Conservation (phyloP, 1,140 invertebrate species). For the Sitobion miscanthi region DNA sequence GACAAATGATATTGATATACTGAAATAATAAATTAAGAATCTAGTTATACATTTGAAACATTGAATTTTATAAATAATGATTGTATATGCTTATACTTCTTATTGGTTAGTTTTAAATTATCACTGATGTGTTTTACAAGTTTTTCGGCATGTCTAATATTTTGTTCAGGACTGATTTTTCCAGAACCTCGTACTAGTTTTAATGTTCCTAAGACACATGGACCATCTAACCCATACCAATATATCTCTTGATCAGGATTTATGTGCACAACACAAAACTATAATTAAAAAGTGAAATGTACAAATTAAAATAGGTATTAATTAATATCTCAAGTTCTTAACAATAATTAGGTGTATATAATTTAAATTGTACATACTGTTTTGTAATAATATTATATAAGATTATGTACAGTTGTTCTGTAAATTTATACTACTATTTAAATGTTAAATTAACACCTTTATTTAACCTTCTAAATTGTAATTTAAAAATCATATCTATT, state of each 20-base stretch:
- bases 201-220: constrained; percentile 45
- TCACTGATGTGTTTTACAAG: constrained; percentile 34
- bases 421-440: background rate
- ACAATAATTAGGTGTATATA: background rate
- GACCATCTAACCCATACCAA: constrained; percentile 38
- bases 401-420: background rate
- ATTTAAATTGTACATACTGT: background rate
- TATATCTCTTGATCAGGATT: constrained; percentile 25
- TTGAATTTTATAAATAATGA: background rate
- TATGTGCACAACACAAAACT: constrained; percentile 45
- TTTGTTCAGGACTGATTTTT: constrained; percentile 35
- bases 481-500: too few species aligned
- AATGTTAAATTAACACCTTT: background rate
- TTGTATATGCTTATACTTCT: constrained; percentile 36
- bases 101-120: constrained; percentile 30
- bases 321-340: background rate
- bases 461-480: background rate
- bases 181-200: constrained; percentile 23
- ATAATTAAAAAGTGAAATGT: background rate
- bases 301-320: background rate
- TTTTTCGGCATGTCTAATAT: constrained; percentile 28
- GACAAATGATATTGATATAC: constrained; percentile 51
- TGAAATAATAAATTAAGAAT: constrained; percentile 38
- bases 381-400: background rate
- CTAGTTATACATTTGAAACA: background rate